Base-by-base conservation (phyloP, 2,113 vertebrate genomes). In the Scomber colias region DNA sequence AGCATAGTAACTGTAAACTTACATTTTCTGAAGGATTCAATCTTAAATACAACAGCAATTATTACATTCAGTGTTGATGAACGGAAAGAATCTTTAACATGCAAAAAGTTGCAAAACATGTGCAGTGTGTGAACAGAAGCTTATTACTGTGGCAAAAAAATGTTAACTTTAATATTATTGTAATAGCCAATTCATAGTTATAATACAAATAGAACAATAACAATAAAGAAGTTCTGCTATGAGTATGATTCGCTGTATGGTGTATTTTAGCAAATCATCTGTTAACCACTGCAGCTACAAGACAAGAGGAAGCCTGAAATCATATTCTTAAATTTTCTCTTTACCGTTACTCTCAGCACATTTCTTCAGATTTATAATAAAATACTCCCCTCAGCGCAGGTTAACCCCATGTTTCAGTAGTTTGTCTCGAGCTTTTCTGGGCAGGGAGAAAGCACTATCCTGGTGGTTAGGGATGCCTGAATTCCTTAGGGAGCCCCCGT, bases 361-460 rank as follows among this genome's bases (percentile, higher is more conserved):
- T 44, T 0, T 4, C n/a, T 49, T 64, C n/a, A n/a, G 30, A 49
- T 40, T 30, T 11, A 5, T 54, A 16, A 56, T 16, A 12, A 49
- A 77, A 14, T 0, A 3, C n/a, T 19, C 7, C 19, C 67, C 35
- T 97, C 95, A 99, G 0, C 98, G 95, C 60, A 99, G 87, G 94
- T 97, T 99, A 49, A 99, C 95, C 0, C 98, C 97, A 0, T 99
- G 97, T 90, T 97, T 98, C 73, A 98, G 95, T 61, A 99, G 94
- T 77, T 96, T 95, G 87, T 97, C 97, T 40, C 94, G 95, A 86
- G 98, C 97, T 87, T 95, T 97, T 94, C 92, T 85, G 0, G 96
- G 94, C 31, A 99, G 91, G 30, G 91, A 88, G 93, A 99, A 98
- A 0, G 96, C 95, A 0, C 95, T 89, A 88, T 99, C 98, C 0